Percentiles rank a stretch among this genome's conserved stretches.
Evolutionary conservation across 2,113 vertebrate species (phyloP).

Genomic region (Bostrychus sinensis): DNA sequence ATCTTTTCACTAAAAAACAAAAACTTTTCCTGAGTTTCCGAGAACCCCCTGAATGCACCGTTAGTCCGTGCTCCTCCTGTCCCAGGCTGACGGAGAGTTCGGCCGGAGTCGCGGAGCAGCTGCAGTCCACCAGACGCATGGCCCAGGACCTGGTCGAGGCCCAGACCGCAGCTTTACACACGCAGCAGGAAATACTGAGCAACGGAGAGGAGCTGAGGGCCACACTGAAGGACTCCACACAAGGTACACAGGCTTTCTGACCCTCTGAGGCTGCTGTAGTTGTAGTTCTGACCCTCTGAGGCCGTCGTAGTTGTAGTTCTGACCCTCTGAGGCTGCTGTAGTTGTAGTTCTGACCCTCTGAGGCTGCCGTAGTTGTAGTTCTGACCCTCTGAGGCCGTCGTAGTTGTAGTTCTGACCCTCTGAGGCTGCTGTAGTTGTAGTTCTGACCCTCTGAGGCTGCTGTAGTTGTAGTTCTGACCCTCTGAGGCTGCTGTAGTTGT

Average conservation of each 20-base stretch:
- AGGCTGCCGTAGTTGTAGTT: too few relatives aligned
- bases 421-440: neutral
- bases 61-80: too few relatives aligned
- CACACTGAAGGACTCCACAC: slow-evolving; percentile 78
- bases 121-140: slow-evolving; percentile 77
- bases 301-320: too few relatives aligned
- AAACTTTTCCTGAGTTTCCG: too few relatives aligned
- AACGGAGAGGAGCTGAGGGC: slow-evolving; percentile 80
- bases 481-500: too few relatives aligned
- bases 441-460: neutral
- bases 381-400: too few relatives aligned
- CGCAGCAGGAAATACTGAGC: slow-evolving; percentile 78
- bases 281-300: too few relatives aligned
- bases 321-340: neutral
- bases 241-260: slow-evolving; percentile 62
- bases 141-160: slow-evolving; percentile 75
- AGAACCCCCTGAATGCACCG: too few relatives aligned
- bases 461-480: too few relatives aligned
- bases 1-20: too few relatives aligned
- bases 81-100: slow-evolving; percentile 81
- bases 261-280: too few relatives aligned
- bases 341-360: neutral
- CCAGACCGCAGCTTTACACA: slow-evolving; percentile 77
- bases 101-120: slow-evolving; percentile 78
- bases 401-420: too few relatives aligned